Percentiles rank a stretch among this genome's conserved stretches.
phyloP scores from a whole-genome alignment of 30 jellyfish, hydroid and myxozoan species.

The Pseudorhiza aurosa region DNA sequence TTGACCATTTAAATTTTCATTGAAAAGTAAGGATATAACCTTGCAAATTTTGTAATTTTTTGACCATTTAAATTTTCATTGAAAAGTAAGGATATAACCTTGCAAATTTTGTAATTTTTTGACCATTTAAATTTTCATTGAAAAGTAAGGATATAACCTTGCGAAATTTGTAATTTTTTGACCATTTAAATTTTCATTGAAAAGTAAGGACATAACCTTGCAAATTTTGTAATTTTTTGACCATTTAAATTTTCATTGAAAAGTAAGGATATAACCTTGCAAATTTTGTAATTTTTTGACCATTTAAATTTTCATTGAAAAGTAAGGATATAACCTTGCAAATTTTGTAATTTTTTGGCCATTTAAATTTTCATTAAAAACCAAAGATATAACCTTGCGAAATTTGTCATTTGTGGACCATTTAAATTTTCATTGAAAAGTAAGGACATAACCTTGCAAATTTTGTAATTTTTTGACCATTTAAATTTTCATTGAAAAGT shows the following conservation, averaged over 20 bases:
- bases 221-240: not conserved
- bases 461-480: not conserved
- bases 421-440: too few relatives aligned
- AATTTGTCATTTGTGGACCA: not conserved
- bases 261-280: conserved; percentile 4
- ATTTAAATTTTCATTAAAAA: not conserved
- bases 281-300: not conserved
- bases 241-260: not conserved
- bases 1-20: not conserved
- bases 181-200: not conserved
- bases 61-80: too few relatives aligned
- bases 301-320: too few relatives aligned
- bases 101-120: not conserved
- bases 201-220: not conserved
- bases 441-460: not conserved
- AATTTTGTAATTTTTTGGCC: not conserved
- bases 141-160: not conserved
- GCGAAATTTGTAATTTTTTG: not conserved
- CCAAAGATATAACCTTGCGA: conserved; percentile 2
- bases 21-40: too few relatives aligned
- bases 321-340: not conserved
- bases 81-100: not conserved
- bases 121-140: not conserved
- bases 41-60: too few relatives aligned
- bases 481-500: too few relatives aligned